A percentile compares a stretch with the other conserved stretches of the same genome.
Evolutionary conservation across 2,797 vertebrate species (phyloP).

Genomic region (Micropoecilia bifurca): DNA sequence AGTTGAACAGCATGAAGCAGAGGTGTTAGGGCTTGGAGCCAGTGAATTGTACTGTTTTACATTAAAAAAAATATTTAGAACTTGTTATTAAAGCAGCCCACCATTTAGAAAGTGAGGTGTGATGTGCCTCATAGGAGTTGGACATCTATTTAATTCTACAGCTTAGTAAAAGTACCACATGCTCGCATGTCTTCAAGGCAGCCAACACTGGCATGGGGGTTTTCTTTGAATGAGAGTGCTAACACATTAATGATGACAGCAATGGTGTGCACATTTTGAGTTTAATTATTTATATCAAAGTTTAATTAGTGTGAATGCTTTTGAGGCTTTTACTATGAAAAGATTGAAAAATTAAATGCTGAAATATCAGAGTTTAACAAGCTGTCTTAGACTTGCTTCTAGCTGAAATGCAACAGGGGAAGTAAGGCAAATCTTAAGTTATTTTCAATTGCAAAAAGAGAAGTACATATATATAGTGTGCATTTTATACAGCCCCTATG

Average conservation of each 20-base stretch:
- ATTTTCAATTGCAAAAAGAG: background rate
- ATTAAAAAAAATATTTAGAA: conserved; percentile 15
- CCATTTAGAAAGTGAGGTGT: background rate
- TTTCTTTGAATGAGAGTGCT: background rate
- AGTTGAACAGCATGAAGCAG: conserved; percentile 34
- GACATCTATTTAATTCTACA: background rate
- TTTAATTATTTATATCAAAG: background rate
- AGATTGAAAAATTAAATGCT: background rate
- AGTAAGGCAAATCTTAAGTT: background rate
- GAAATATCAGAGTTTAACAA: background rate
- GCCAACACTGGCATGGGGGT: background rate
- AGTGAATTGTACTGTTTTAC: conserved; percentile 14
- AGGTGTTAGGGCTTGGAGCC: conserved; percentile 20
- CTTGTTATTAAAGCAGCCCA: conserved; percentile 1
- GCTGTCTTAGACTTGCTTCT: background rate
- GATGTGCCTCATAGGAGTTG: conserved; percentile 5
- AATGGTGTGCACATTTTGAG: background rate
- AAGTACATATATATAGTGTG: background rate
- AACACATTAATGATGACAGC: background rate
- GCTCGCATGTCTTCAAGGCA: background rate
- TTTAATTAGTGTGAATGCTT: conserved; percentile 1
- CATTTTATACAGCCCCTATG: background rate
- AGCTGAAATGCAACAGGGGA: background rate
- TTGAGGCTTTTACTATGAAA: background rate
- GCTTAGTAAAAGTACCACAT: background rate